Percentiles rank a stretch among this genome's conserved stretches.
Conservation (phyloP, 2,888 invertebrate genomes). For the Seladonia tumulorum region DNA sequence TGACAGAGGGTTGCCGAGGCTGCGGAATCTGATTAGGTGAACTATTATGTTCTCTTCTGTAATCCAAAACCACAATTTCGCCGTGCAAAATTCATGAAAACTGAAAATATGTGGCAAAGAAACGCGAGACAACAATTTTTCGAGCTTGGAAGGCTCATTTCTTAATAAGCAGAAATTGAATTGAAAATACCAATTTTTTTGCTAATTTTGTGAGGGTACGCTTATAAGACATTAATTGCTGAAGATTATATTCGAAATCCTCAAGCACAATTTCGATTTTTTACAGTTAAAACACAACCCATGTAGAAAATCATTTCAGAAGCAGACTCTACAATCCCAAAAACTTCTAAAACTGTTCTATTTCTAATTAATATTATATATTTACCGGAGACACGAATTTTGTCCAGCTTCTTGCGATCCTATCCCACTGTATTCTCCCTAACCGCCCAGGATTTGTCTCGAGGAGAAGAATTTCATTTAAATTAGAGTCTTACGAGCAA, state of each 20-base stretch:
- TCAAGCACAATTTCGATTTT: no score
- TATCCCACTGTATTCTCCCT: neutral
- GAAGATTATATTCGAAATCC: no score
- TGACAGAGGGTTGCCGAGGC: neutral
- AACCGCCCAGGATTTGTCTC: neutral
- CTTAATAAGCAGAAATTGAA: neutral
- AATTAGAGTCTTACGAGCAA: slow-evolving; percentile 1
- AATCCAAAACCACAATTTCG: neutral
- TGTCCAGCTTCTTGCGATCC: neutral
- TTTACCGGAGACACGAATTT: neutral
- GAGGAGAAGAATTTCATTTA: slow-evolving; percentile 1
- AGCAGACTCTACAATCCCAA: no score
- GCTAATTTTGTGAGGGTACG: no score
- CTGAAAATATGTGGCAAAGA: neutral
- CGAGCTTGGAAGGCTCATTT: neutral
- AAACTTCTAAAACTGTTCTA: neutral
- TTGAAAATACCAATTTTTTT: neutral
- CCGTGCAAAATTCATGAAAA: neutral
- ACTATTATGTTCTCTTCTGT: neutral
- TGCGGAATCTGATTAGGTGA: neutral
- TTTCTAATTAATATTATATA: neutral
- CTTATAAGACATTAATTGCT: no score
- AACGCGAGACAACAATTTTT: neutral
- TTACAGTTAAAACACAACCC: no score
- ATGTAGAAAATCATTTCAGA: neutral